Evolutionary conservation across 2,888 invertebrate species (phyloP), one percentile per base, ranked within the genome.

Genomic region (Linyphia triangularis): DNA sequence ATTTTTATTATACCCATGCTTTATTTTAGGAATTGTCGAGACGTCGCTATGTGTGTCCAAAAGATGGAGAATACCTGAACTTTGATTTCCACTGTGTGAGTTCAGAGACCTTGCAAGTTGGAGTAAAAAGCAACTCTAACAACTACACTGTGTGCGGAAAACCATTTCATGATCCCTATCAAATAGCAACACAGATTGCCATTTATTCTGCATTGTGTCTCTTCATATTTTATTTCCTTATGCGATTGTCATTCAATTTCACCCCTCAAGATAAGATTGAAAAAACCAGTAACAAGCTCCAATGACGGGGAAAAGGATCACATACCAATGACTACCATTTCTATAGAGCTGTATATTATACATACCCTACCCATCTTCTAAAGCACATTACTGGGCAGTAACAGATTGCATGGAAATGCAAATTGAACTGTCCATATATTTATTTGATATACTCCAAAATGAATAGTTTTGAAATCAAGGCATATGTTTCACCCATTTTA

Each of bases 141-240:
- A 30, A 51, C 19, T 88, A 88, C 67, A 88, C 81, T 28, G 24
- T 88, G n/a, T 88, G 86, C 40, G 86, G 86, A 28, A 88, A 88
- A 75, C 26, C 40, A 9, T 61, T 86, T 5, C 26, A 57, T 0
- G 40, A 67, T 43, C 67, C 67, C 4, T 2, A 16, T 2, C 16
- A 67, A 28, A 33, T 57, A 28, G 26, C 70, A 7, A 59, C 16
- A 16, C 5, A 10, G 7, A 40, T 81, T n/a, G 7, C 19, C 0
- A 37, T 43, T 6, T 88, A 88, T 30, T 81, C 86, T 2, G 28
- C 30, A 16, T n/a, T 59, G 5, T 69, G 75, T 37, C 43, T 81
- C 0, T 5, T 57, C 10, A 1, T 69, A 1, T 69, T 88, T 26
- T 69, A 88, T n/a, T 4, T 16, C 19, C 5, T 81, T 10, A 67